Percentiles rank a stretch among this genome's conserved stretches.
Evolutionary conservation across 2,888 invertebrate genomes (phyloP).

Genomic region (Meloe dianella): DNA sequence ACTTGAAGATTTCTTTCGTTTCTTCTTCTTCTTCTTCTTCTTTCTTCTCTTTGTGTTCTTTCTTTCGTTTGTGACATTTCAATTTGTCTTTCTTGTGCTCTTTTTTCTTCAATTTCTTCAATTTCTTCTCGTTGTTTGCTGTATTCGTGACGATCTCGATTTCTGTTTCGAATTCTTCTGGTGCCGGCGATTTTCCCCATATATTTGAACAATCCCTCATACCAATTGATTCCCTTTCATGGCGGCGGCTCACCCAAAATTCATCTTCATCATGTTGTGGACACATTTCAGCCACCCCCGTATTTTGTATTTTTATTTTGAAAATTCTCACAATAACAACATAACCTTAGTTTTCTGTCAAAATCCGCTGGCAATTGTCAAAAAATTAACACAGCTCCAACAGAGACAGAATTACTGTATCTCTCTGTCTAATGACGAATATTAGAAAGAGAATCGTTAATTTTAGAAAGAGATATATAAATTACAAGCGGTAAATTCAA

Average conservation of each 20-base stretch:
- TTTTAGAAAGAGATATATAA: no score
- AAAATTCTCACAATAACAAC: neutral
- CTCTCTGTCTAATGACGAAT: no score
- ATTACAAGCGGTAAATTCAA: neutral
- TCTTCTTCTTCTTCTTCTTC: constrained; percentile 61
- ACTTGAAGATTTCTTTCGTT: constrained; percentile 54
- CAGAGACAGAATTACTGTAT: no score
- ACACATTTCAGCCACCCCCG: neutral
- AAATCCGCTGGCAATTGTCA: neutral
- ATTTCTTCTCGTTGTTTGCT: constrained; percentile 39
- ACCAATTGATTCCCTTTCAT: constrained; percentile 78
- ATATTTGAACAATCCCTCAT: constrained; percentile 70
- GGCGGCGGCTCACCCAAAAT: constrained; percentile 73
- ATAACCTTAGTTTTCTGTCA: neutral
- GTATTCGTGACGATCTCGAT: constrained; percentile 13
- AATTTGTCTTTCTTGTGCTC: constrained; percentile 64
- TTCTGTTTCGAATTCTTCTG: constrained; percentile 57
- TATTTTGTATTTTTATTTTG: neutral
- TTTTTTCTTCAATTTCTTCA: constrained; percentile 64
- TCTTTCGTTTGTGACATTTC: constrained; percentile 65
- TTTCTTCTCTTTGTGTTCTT: constrained; percentile 64
- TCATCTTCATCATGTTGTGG: constrained; percentile 62
- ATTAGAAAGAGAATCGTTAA: no score
- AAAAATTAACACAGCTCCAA: no score
- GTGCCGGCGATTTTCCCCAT: constrained; percentile 78